Base-by-base conservation (phyloP, 92 coral and sea anemone genomes). In the Phenganax marumi region DNA sequence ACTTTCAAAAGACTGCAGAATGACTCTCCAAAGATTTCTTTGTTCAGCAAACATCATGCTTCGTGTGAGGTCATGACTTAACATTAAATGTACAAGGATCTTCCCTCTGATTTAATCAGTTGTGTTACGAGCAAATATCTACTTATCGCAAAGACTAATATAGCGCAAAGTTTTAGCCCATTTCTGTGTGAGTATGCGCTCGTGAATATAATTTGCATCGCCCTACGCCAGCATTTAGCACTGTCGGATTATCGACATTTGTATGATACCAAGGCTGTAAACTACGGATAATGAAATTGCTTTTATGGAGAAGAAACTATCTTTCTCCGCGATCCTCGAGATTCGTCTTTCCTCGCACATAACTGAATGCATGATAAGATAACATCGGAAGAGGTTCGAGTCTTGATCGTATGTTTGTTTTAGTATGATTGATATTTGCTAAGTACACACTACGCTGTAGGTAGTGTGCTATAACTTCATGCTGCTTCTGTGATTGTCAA, bases 381-480 rank as follows among this genome's bases (percentile, higher is more conserved):
- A 56, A 76, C 81, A 76, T 24, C 52, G 69, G 68, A 76, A 76
- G 19, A 11, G 18, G 52, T 19, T 7, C 1, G 10, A 48, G 53
- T 76, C 54, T 76, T 21, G 0, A 46, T 54, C 51, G n/a, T 14
- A 25, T 56, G 81, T 56, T 76, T 76, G 81, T 76, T 76, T 76
- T 54, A 56, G 48, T 76, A 12, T 22, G 65, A 66, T 11, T 68
- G 17, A 24, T 76, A 76, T 76, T 76, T 23, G 54, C 69, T 8
- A 43, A 68, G 52, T 76, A 76, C 81, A 76, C 81, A 54, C 81
- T 24, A 55, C 81, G 51, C 62, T 76, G 81, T 76, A 76, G 81
- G 81, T 76, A 76, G 56, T 21, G 81, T 5, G 24, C 65, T 3
- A 26, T 13, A 24, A 76, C 49, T 47, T 12, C 51, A 9, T 76